Conservation (phyloP, 1,140 invertebrate genomes). For the Papilio dardanus region DNA sequence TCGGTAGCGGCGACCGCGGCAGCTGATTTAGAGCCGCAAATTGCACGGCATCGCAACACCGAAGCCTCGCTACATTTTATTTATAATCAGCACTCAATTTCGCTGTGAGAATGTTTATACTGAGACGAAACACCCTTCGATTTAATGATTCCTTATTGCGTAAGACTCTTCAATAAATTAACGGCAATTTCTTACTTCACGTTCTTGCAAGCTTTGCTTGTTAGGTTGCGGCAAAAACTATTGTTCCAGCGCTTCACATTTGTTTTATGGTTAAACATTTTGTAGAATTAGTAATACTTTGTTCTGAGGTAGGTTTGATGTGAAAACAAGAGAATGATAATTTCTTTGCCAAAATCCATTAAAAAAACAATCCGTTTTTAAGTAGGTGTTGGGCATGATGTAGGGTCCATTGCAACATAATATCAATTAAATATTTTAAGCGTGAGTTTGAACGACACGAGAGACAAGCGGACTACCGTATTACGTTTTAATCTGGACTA, state of each 20-base stretch:
- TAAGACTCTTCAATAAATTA: constrained; percentile 17
- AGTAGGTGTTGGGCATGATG: neutral
- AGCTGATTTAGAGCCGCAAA: constrained; percentile 76
- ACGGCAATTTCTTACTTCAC: constrained; percentile 24
- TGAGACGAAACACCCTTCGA: constrained; percentile 12
- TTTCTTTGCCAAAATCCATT: neutral
- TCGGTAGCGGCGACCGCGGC: constrained; percentile 67
- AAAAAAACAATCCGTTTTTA: neutral
- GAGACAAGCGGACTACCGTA: constrained; percentile 74
- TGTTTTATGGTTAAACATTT: constrained; percentile 13
- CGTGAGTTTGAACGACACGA: constrained; percentile 69
- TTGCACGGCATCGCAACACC: constrained; percentile 62
- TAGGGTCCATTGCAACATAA: constrained; percentile 35
- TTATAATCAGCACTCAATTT: constrained; percentile 51
- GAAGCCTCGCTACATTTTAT: constrained; percentile 49
- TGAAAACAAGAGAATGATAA: neutral
- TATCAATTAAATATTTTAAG: constrained; percentile 70
- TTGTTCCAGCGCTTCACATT: neutral
- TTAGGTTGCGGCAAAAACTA: neutral
- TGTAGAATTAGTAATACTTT: neutral
- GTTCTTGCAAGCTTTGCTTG: neutral
- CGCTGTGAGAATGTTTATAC: constrained; percentile 19
- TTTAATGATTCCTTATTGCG: constrained; percentile 25
- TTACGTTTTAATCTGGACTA: constrained; percentile 79
- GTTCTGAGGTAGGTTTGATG: neutral